Conservation (phyloP, 2,888 invertebrate genomes). For the Pocota personata region DNA sequence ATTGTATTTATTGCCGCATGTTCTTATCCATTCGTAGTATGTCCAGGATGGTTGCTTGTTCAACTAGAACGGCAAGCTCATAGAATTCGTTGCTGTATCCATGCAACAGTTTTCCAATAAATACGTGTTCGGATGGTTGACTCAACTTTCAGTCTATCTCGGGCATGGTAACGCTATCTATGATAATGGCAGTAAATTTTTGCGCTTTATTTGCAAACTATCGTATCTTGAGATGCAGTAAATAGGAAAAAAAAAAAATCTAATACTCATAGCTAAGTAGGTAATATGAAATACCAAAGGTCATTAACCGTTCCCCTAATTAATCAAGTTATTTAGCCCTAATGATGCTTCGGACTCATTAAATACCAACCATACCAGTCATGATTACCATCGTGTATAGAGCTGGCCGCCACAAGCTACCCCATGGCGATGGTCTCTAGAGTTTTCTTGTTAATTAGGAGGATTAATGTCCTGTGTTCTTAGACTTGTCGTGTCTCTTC, state of each 20-base stretch:
- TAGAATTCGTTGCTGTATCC: too few species aligned
- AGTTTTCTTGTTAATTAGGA: conserved; percentile 55
- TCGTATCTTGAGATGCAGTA: neutral
- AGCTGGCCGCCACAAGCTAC: neutral
- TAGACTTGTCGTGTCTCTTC: conserved; percentile 39
- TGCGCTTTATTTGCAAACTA: neutral
- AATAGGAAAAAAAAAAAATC: neutral
- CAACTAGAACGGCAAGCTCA: too few species aligned
- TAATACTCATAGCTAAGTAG: conserved; percentile 17
- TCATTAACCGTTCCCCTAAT: conserved; percentile 58
- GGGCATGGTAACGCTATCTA: too few species aligned
- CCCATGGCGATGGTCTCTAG: conserved; percentile 20
- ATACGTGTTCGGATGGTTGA: too few species aligned
- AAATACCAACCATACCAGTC: conserved; percentile 16
- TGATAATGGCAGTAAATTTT: too few species aligned
- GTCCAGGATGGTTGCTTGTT: too few species aligned
- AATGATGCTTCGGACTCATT: conserved; percentile 60
- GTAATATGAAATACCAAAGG: conserved; percentile 41
- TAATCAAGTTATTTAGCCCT: conserved; percentile 64
- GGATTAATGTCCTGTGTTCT: conserved; percentile 62
- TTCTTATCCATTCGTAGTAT: too few species aligned
- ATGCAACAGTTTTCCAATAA: too few species aligned
- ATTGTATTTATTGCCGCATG: too few species aligned
- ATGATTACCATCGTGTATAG: conserved; percentile 14
- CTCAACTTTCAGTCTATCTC: too few species aligned